These are phyloP conservation scores for Fragum sueziense DNA, from an alignment of 2,888 invertebrate genomes.

Conservation along the genomic window DNA sequence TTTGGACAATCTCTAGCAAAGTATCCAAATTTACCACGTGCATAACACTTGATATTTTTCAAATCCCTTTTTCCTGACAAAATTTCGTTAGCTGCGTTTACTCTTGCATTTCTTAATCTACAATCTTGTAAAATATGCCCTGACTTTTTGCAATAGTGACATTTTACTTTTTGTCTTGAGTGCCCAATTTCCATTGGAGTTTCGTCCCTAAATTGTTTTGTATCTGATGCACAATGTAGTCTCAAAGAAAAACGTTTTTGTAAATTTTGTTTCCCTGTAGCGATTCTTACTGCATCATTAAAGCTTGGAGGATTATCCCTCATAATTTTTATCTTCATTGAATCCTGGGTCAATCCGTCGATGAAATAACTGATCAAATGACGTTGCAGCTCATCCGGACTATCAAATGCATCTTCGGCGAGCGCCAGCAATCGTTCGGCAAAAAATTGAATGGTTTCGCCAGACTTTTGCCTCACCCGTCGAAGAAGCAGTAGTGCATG, in stretches of 20 bases:
- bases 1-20: constrained; percentile 6
- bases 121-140: not conserved
- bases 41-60: not conserved
- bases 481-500: constrained; percentile 35
- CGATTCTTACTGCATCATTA: constrained; percentile 16
- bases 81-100: not conserved
- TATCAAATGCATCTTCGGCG: constrained; percentile 43
- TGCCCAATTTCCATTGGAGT: constrained; percentile 37
- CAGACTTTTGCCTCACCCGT: constrained; percentile 34
- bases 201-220: not conserved
- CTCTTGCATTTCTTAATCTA: not conserved
- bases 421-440: too few relatives aligned
- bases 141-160: not conserved
- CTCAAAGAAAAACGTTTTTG: constrained; percentile 40
- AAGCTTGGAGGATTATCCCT: constrained; percentile 24
- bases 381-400: constrained; percentile 13
- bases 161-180: not conserved
- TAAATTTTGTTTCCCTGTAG: constrained; percentile 31
- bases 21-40: too few relatives aligned
- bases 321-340: constrained; percentile 41
- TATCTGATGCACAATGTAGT: too few relatives aligned
- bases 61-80: not conserved
- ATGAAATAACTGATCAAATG: constrained; percentile 38
- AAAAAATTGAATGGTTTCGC: constrained; percentile 38
- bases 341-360: constrained; percentile 29